Conservation (phyloP, 2,113 vertebrate species). For the Rhabdomys dilectus region DNA sequence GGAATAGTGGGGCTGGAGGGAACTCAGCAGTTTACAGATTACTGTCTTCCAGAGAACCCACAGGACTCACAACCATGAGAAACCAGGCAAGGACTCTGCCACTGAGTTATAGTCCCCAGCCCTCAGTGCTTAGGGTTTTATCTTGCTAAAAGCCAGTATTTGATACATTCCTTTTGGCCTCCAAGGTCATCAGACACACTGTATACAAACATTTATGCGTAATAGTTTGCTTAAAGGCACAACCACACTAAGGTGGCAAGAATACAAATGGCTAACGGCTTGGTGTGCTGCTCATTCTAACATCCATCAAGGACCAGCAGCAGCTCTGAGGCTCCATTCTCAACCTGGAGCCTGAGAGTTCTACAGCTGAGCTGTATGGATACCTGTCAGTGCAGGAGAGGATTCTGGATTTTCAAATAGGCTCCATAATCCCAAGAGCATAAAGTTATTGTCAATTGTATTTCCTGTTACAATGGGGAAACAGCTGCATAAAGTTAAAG, state of each 20-base stretch:
- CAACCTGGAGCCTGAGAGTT: neutral
- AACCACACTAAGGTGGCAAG: neutral
- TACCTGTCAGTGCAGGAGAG: neutral
- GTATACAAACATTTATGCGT: neutral
- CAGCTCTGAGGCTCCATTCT: neutral
- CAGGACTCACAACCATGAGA: neutral
- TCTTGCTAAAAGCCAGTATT: too few relatives aligned
- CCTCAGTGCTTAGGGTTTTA: too few relatives aligned
- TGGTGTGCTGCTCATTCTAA: neutral
- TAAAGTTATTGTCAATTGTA: neutral
- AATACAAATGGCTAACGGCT: neutral
- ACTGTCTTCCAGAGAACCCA: too few relatives aligned
- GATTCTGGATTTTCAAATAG: neutral
- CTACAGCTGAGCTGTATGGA: neutral
- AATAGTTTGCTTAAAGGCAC: neutral
- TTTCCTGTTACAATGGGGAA: conserved; percentile 1
- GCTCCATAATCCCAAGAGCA: neutral
- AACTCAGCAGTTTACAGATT: neutral
- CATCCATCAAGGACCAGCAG: neutral
- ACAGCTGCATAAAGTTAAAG: neutral
- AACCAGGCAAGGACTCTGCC: too few relatives aligned
- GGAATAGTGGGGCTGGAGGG: too few relatives aligned
- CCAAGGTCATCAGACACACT: neutral
- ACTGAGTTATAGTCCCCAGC: too few relatives aligned
- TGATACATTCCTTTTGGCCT: neutral